Evolutionary conservation across 2,113 vertebrate species (phyloP).

Genomic region (Aphelocoma coerulescens): DNA sequence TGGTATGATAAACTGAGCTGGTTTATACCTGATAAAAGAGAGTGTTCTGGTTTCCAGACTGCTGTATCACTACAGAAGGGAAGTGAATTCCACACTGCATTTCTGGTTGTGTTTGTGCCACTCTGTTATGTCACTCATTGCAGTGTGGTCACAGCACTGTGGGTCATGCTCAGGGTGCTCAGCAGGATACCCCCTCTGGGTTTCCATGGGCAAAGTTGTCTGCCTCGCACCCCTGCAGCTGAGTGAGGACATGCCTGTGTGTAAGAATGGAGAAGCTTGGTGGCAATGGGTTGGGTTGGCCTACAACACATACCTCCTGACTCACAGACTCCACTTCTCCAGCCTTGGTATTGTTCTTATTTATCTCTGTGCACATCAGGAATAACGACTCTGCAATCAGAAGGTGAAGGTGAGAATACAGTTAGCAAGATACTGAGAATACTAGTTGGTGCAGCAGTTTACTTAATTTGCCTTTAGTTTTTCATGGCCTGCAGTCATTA

Average conservation of each 20-base stretch:
- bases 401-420: neutral
- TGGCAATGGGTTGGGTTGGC: neutral
- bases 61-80: accelerated
- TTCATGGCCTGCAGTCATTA: neutral
- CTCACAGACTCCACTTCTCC: neutral
- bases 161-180: neutral
- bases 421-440: neutral
- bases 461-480: neutral
- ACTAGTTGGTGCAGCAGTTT: neutral
- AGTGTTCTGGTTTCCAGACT: neutral
- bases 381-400: neutral
- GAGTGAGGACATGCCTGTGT: neutral
- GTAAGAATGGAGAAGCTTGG: neutral
- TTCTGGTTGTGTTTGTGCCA: neutral
- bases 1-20: neutral
- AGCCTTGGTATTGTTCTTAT: neutral
- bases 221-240: neutral
- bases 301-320: neutral
- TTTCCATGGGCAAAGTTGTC: neutral
- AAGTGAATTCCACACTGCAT: neutral
- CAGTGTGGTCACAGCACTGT: neutral
- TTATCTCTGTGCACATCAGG: neutral
- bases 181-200: neutral
- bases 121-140: neutral
- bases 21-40: neutral